Base-by-base conservation (phyloP, 2,113 vertebrate genomes). In the Mormyrus lacerda region DNA sequence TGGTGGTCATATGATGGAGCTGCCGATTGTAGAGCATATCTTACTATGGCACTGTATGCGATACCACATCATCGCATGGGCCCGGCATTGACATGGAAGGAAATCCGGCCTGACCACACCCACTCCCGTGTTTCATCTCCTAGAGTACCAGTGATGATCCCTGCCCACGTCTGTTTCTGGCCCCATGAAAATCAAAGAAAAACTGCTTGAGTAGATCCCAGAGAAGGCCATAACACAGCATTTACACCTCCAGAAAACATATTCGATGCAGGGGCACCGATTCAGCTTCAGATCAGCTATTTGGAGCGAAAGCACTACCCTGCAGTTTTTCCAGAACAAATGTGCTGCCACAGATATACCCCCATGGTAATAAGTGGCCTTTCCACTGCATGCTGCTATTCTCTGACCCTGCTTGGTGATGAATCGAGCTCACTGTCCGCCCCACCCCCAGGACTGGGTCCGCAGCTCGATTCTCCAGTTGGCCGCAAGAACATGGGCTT, bases 261-360 rank as follows among this genome's bases (percentile, higher is more conserved):
- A 50, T 15, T 6, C 92, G 91, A 91, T 93, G 89, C 89, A 87
- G 89, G 88, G 47, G 82, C 45, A 91, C 91, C 90, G 87, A 92
- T 93, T 92, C 89, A 91, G 86, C 91, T 85, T 69, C 51, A 89
- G 91, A 91, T 94, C 92, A 93, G 92, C 92, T 91, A 58, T 94
- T 93, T 88, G 90, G 89, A 88, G 86, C 85, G 84, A 89, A 85
- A 91, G 87, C 73, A 50, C 90, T 89, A 88, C 87, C 89, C 92
- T 90, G 89, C 91, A 90, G 90, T 91, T 91, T 69, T 90, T 89
- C 90, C 92, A 92, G 93, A 92, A 92, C 92, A 91, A 92, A 90
- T 91, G 90, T 69, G 89, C 76, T 88, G 90, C 89, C 90, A 89
- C 85, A 8, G 39, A 90, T 88, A 83, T 90, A 91, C 92, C 92